Percentiles rank a stretch among this genome's conserved stretches.
phyloP scores from a whole-genome alignment of 2,113 vertebrate species.

The Terrapene triunguis region DNA sequence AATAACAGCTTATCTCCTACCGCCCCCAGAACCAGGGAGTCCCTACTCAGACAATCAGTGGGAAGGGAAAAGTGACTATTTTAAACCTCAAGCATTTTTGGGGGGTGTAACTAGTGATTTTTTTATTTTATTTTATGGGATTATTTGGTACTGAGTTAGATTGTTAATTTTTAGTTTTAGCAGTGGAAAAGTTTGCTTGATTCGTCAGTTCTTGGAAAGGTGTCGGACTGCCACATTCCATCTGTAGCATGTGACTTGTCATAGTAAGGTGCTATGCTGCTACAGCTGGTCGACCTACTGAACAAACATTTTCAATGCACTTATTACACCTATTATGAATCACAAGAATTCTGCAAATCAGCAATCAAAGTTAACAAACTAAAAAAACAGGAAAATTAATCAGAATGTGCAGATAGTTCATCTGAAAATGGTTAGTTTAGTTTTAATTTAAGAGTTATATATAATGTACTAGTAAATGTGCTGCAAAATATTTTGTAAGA shows the following conservation, averaged over 20 bases:
- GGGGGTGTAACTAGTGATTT: not conserved
- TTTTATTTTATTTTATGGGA: not conserved
- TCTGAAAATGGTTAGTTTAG: not conserved
- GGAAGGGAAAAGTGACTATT: not conserved
- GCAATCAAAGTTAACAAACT: not conserved
- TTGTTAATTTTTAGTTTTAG: not conserved
- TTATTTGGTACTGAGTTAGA: not conserved
- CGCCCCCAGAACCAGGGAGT: not conserved
- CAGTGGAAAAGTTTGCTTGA: not conserved
- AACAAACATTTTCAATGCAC: not conserved
- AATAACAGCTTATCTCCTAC: not conserved
- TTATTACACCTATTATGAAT: not conserved
- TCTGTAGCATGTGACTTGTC: fast-evolving
- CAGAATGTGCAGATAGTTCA: not conserved
- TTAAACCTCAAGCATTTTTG: not conserved
- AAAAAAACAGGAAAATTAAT: not conserved
- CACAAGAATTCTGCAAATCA: not conserved
- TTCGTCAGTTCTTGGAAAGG: not conserved
- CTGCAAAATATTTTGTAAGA: not conserved
- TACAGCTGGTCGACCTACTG: not conserved
- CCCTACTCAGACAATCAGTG: not conserved
- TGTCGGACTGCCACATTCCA: not conserved
- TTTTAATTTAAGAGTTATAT: not conserved
- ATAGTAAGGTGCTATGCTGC: fast-evolving
- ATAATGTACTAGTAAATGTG: not conserved